These are phyloP conservation scores for Morus bassanus DNA, from an alignment of 2,797 vertebrate species.

Conservation along the genomic window DNA sequence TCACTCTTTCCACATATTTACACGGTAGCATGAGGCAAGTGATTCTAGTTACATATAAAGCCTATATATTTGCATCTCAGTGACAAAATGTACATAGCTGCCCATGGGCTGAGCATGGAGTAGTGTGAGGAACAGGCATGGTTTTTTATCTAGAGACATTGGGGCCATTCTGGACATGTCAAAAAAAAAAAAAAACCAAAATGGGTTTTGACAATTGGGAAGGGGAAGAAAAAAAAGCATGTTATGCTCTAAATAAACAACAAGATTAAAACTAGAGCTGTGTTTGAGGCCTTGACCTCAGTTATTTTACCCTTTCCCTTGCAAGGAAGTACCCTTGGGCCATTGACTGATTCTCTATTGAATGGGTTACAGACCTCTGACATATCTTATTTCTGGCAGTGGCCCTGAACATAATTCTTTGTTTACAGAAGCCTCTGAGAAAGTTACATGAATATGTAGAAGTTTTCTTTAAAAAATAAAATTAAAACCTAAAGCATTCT, in stretches of 20 bases:
- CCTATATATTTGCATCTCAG: neutral
- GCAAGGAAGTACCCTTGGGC: constrained; percentile 72
- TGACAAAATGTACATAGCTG: neutral
- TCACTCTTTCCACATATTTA: neutral
- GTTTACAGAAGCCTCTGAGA: constrained; percentile 64
- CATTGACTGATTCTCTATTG: constrained; percentile 48
- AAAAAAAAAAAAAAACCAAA: constrained; percentile 27
- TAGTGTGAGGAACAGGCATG: neutral
- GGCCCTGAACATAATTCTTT: constrained; percentile 68
- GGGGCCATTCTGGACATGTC: neutral
- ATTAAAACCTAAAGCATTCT: constrained; percentile 40
- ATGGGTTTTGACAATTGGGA: constrained; percentile 48
- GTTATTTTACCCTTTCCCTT: constrained; percentile 72
- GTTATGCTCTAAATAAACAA: constrained; percentile 64
- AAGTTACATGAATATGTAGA: constrained; percentile 64
- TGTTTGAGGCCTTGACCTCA: constrained; percentile 28
- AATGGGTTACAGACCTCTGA: constrained; percentile 71
- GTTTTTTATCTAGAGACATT: neutral
- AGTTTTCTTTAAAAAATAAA: constrained; percentile 19
- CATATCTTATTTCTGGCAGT: constrained; percentile 72
- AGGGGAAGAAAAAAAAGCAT: neutral
- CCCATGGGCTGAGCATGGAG: neutral
- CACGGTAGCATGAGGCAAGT: neutral
- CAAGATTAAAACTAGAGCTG: constrained; percentile 60
- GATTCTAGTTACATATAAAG: neutral